Base-by-base conservation (phyloP, 2,113 vertebrate species). In the Speoplatyrhinus poulsoni region DNA sequence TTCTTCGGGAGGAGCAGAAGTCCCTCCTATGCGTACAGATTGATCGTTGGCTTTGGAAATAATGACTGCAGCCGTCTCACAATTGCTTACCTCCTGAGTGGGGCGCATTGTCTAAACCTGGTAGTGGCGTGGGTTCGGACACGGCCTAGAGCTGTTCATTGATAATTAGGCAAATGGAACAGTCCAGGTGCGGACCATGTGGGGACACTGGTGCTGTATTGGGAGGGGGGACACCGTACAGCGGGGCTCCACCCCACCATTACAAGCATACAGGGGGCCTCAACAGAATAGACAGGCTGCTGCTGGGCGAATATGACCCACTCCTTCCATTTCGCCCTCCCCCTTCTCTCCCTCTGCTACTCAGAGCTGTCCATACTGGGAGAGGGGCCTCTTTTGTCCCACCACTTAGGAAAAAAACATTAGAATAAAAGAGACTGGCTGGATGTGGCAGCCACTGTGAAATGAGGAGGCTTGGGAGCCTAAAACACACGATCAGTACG, bases 141-240 rank as follows among this genome's bases (percentile, higher is more conserved):
- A 85, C 81, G 75, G 88, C 84, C 86, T 73, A 61, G 79, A 77
- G 84, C 72, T 64, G 46, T 82, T 86, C 83, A 86, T 89, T 88
- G 63, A 88, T 82, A 90, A 93, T 91, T 90, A 91, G 87, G 88
- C 85, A 93, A 88, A 89, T 90, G 83, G 85, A 73, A 61, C 15
- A 83, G 87, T 89, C 90, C 91, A 93, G 92, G 92, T 93, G 92
- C 90, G 82, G 85, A 85, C 79, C 76, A 85, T 75, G 79, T 57
- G 70, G 71, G 70, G 82, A 77, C 64, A 69, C 63, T 62, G 73
- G 74, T 57, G 53, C 67, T 56, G 73, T 68, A 3, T 60, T 56
- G 65, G 61, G 60, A 73, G 32, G 16, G 82, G 85, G 69, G 74
- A 80, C 2, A 26, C 26, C 26, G 72, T 17, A 63, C 62, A 6